phyloP scores from a whole-genome alignment of 2,797 vertebrate genomes.

The Galagoides demidoff region DNA sequence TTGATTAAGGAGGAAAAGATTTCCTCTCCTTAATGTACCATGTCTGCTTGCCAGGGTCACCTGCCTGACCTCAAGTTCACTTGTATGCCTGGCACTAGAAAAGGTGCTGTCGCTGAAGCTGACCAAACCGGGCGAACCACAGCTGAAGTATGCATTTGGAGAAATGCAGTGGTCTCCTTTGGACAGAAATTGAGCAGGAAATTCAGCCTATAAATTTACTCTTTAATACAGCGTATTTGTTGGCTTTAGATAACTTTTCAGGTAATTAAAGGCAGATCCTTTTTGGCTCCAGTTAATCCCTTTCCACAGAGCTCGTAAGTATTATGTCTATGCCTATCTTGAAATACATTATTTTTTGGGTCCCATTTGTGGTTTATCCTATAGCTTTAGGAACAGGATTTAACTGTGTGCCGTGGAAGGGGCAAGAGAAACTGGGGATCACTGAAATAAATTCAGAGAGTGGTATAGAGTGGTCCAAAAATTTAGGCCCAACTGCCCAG shows the following conservation, averaged over 20 bases:
- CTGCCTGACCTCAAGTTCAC: slow-evolving; percentile 43
- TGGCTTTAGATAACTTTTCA: slow-evolving; percentile 49
- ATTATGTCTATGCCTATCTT: slow-evolving; percentile 23
- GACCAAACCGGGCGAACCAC: background rate
- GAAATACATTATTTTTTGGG: slow-evolving; percentile 40
- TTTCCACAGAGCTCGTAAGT: slow-evolving; percentile 13
- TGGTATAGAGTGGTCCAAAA: background rate
- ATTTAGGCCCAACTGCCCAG: background rate
- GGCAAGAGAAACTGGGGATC: background rate
- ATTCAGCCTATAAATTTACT: background rate
- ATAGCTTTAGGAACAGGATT: slow-evolving; percentile 1
- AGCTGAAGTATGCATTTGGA: background rate
- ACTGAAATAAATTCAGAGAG: background rate
- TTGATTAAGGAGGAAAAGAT: slow-evolving; percentile 72
- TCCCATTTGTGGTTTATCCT: slow-evolving; percentile 43
- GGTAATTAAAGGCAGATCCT: slow-evolving; percentile 46
- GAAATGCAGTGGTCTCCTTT: background rate
- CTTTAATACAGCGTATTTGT: slow-evolving; percentile 7
- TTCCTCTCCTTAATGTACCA: slow-evolving; percentile 64
- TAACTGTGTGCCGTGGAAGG: background rate
- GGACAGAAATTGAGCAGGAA: background rate
- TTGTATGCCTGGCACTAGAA: background rate
- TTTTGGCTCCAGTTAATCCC: slow-evolving; percentile 26
- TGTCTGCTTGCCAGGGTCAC: slow-evolving; percentile 57
- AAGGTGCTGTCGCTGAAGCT: background rate